Conservation (phyloP, 2,113 vertebrate species). For the Lophochroa leadbeateri region DNA sequence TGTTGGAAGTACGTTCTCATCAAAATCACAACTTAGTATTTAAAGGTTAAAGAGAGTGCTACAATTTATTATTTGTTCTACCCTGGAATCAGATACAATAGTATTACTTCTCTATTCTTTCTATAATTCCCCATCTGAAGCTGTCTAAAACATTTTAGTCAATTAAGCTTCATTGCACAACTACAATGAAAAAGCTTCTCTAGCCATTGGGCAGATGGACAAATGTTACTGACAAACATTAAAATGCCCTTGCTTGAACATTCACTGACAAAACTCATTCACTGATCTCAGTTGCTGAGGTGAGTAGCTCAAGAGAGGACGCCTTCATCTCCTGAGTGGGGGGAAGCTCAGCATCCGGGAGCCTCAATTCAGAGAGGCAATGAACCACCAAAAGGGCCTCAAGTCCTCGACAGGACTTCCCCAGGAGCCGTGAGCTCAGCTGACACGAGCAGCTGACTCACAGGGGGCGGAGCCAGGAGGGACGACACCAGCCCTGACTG, state of each 20-base stretch:
- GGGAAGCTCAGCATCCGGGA: too few species aligned
- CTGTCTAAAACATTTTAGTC: not conserved
- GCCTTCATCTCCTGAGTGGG: too few species aligned
- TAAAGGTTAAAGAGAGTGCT: not conserved
- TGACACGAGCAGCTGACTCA: too few species aligned
- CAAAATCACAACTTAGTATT: constrained; percentile 32
- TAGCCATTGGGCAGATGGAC: not conserved
- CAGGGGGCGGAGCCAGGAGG: too few species aligned
- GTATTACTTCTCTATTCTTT: not conserved
- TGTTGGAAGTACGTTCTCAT: not conserved
- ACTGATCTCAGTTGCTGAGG: too few species aligned
- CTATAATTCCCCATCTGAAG: not conserved
- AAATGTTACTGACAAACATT: not conserved
- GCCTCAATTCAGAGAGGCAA: too few species aligned
- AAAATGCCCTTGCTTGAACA: not conserved
- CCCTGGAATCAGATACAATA: not conserved
- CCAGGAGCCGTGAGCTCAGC: too few species aligned
- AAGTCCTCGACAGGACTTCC: too few species aligned
- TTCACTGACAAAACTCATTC: not conserved
- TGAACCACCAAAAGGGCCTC: too few species aligned
- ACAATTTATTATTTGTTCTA: not conserved
- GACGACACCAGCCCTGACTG: too few species aligned
- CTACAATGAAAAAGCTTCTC: not conserved
- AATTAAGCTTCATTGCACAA: not conserved
- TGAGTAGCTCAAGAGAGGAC: too few species aligned